Percentiles rank a stretch among this genome's conserved stretches.
Evolutionary conservation across 1,140 invertebrate genomes (phyloP).

Genomic region (Panagrolaimus sp.): DNA sequence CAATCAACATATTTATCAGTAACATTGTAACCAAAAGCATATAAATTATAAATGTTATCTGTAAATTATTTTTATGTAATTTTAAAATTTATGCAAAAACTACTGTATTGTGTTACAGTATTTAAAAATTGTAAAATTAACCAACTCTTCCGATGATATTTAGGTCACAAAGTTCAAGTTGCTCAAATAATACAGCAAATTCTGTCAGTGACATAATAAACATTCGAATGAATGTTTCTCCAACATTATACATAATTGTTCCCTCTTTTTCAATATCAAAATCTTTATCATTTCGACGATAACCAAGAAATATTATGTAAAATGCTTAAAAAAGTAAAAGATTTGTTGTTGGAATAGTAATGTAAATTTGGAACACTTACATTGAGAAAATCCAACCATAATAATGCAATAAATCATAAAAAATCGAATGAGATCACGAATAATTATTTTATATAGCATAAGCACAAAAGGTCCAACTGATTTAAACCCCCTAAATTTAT

Average conservation of each 20-base stretch:
- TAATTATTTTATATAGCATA: constrained; percentile 80
- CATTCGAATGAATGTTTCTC: constrained; percentile 82
- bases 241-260: constrained; percentile 59
- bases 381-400: constrained; percentile 94
- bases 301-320: constrained; percentile 82
- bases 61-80: constrained; percentile 63
- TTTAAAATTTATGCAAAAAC: constrained; percentile 35
- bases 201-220: constrained; percentile 94
- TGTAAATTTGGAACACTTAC: no score
- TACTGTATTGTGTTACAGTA: no score
- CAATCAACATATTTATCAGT: constrained; percentile 94
- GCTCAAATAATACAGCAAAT: constrained; percentile 84
- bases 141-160: constrained; percentile 74
- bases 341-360: no score
- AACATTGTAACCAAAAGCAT: constrained; percentile 92
- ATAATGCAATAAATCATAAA: constrained; percentile 93
- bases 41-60: constrained; percentile 80
- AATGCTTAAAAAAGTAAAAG: constrained; percentile 68
- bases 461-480: constrained; percentile 20
- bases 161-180: constrained; percentile 80
- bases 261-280: constrained; percentile 39
- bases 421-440: constrained; percentile 87
- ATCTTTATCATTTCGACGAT: constrained; percentile 64
- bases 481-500: constrained; percentile 35
- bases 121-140: constrained; percentile 60